Evolutionary conservation across 2,113 vertebrate genomes (phyloP).

Genomic region (Mungos mungo): DNA sequence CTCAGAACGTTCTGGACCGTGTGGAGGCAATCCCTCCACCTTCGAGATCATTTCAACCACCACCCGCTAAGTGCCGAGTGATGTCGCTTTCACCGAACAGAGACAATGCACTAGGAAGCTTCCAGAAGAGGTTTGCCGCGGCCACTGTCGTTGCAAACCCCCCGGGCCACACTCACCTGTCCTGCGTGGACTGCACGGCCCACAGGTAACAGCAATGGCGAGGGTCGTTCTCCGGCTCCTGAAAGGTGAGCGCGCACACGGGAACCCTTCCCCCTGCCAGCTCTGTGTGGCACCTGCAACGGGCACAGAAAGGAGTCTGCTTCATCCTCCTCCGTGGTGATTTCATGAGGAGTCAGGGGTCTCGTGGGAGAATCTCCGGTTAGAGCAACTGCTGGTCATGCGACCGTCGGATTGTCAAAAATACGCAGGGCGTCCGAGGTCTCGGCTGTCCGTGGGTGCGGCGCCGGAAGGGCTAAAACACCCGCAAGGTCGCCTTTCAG

Average conservation of each 20-base stretch:
- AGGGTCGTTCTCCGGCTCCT: slow-evolving; percentile 98
- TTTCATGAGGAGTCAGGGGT: not conserved
- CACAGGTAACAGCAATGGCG: slow-evolving; percentile 98
- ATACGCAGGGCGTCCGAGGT: not conserved
- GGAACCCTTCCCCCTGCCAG: slow-evolving; percentile 95
- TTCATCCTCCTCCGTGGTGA: not conserved
- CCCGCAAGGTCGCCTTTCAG: too few species aligned
- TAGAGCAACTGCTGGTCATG: not conserved
- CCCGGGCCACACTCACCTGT: slow-evolving; percentile 85
- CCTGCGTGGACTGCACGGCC: slow-evolving; percentile 96
- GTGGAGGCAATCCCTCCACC: not conserved
- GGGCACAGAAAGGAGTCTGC: not conserved
- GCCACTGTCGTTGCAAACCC: not conserved
- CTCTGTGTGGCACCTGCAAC: slow-evolving; percentile 91
- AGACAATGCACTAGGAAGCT: not conserved
- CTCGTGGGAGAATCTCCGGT: not conserved
- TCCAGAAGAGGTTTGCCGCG: not conserved
- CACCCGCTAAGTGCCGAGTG: not conserved
- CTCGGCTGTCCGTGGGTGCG: too few species aligned
- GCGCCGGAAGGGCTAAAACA: too few species aligned
- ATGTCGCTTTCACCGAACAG: not conserved
- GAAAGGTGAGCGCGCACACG: slow-evolving; percentile 94
- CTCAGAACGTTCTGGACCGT: not conserved
- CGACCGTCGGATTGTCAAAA: not conserved
- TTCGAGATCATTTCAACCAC: slow-evolving; percentile 12